These are phyloP conservation scores for Varroa destructor DNA, from an alignment of 1,140 invertebrate species.

Conservation along the genomic window DNA sequence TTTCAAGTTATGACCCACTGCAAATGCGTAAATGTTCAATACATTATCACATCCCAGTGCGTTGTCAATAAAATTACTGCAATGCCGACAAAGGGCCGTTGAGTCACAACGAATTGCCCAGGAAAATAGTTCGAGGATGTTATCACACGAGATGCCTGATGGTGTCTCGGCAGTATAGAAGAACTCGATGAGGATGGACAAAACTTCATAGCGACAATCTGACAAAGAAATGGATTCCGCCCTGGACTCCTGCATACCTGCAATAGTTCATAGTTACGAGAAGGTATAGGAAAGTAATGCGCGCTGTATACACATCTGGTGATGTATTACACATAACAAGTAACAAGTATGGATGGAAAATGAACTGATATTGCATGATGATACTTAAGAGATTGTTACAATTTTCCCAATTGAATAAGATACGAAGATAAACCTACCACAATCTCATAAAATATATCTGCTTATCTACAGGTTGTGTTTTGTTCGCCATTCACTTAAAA, in stretches of 20 bases:
- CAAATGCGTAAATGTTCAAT: not conserved
- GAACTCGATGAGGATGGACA: conserved; percentile 5
- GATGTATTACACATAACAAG: no score
- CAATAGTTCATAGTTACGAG: not conserved
- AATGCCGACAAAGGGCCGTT: not conserved
- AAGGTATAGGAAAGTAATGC: no score
- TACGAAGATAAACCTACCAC: no score
- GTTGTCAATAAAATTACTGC: not conserved
- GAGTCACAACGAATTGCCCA: conserved; percentile 19
- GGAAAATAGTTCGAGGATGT: conserved; percentile 13
- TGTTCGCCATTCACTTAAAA: no score
- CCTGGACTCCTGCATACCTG: conserved; percentile 2
- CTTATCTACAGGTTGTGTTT: no score
- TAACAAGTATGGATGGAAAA: no score
- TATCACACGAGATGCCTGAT: conserved; percentile 7
- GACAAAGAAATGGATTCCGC: not conserved
- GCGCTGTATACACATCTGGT: no score
- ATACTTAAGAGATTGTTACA: no score
- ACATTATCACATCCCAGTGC: conserved; percentile 16
- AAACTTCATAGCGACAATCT: conserved; percentile 11
- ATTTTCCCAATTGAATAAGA: no score
- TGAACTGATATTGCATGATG: no score
- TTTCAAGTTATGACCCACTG: conserved; percentile 8
- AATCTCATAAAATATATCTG: no score
- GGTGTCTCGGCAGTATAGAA: not conserved